Evolutionary conservation across 2,113 vertebrate species (phyloP).

Genomic region (Philantomba maxwellii): DNA sequence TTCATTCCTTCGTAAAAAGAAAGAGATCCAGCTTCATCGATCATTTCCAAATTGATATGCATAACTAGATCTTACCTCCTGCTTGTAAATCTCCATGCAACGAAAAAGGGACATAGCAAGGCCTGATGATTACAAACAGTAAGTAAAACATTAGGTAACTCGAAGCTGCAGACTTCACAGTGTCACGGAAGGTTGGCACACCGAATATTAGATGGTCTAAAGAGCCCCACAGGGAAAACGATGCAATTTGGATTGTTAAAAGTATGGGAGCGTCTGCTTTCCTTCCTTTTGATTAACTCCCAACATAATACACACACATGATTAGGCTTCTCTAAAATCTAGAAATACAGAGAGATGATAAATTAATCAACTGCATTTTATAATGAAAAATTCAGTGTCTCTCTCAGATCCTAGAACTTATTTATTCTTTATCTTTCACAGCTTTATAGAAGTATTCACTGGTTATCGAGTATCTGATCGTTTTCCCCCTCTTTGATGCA

Average conservation of each 20-base stretch:
- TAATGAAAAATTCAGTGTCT: constrained; percentile 16
- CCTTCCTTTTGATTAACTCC: constrained; percentile 37
- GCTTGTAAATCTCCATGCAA: background rate
- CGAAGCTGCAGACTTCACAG: background rate
- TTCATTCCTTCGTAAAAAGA: background rate
- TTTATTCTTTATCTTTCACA: constrained; percentile 33
- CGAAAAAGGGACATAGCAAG: background rate
- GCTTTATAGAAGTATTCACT: constrained; percentile 21
- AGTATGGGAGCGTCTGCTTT: background rate
- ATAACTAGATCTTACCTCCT: background rate
- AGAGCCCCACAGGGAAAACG: background rate
- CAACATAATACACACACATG: constrained; percentile 35
- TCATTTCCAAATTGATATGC: background rate
- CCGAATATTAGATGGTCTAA: background rate
- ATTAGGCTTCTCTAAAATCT: constrained; percentile 42
- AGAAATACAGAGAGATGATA: constrained; percentile 3
- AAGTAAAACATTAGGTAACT: background rate
- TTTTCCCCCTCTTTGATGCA: background rate
- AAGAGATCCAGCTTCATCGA: background rate
- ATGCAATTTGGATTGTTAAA: background rate
- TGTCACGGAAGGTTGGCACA: background rate
- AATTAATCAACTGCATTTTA: constrained; percentile 57
- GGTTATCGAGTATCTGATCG: background rate
- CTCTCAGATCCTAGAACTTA: constrained; percentile 19
- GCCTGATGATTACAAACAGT: background rate